Conservation (phyloP, 92 coral and sea anemone genomes). For the Parazoanthus atlanticus region DNA sequence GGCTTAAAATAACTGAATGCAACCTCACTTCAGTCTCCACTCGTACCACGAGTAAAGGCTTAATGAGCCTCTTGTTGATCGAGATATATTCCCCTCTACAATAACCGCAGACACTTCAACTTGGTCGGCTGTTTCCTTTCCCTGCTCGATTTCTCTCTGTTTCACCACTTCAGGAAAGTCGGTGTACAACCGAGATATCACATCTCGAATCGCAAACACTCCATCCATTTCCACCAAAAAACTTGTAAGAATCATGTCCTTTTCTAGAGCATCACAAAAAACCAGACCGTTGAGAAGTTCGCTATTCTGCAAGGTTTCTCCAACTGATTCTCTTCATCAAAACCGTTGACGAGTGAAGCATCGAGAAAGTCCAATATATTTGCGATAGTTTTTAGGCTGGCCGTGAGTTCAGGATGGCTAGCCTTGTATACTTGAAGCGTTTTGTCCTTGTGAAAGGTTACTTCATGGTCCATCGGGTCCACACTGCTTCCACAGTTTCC, state of each 20-base stretch:
- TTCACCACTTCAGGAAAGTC: slow-evolving; percentile 17
- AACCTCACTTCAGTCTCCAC: too few species aligned
- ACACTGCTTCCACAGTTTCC: background rate
- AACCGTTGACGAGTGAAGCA: slow-evolving; percentile 16
- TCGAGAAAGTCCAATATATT: slow-evolving; percentile 5
- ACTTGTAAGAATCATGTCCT: background rate
- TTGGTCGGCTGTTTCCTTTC: background rate
- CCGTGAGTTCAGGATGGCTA: background rate
- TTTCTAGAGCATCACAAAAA: background rate
- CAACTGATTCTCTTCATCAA: background rate
- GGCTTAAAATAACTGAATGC: too few species aligned
- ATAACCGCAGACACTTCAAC: slow-evolving; percentile 8
- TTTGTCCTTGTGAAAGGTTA: background rate
- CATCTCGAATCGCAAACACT: slow-evolving; percentile 17
- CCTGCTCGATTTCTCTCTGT: background rate
- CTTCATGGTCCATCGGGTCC: background rate
- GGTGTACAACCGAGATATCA: slow-evolving; percentile 1
- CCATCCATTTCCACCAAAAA: slow-evolving; percentile 16
- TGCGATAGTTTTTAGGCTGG: background rate
- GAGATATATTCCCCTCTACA: slow-evolving; percentile 6
- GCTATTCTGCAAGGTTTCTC: background rate
- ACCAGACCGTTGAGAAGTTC: background rate
- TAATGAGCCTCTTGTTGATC: too few species aligned
- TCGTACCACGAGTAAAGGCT: too few species aligned
- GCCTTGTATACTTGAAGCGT: background rate